Evolutionary conservation across 2,888 invertebrate genomes (phyloP), one percentile per base, ranked within the genome.

Genomic region (Tetragnatha montana): DNA sequence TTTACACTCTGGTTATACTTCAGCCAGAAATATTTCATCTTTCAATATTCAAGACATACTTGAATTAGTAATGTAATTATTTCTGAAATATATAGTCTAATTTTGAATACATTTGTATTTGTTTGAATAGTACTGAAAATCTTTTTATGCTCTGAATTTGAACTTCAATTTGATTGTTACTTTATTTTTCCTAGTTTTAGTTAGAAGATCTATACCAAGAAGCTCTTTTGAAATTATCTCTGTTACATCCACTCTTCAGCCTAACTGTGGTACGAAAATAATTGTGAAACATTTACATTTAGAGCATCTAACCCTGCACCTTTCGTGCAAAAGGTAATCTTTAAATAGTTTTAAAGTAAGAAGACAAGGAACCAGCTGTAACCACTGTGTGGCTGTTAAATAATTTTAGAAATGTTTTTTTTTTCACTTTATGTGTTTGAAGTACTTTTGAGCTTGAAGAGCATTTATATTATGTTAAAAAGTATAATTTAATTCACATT

Each of bases 241-340:
- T 17, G 81, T 89, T 51, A 81, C 89, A 60, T 85, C 89, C 51
- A 78, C 85, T 12, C 47, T 49, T 10, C 76, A 81, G 60, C 81
- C 80, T 73, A 85, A 69, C 35, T 85, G 12, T 49, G 19, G 71
- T 81, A 51, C 69, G 71, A 76, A 76, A 19, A 82, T 78, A 3
- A 69, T 88, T 22, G 51, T 88, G 19, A 82, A 88, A 19, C 75
- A 75, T 69, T 88, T 82, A 35, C 81, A 88, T 73, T 49, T 88
- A n/a, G 82, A 88, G 19, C 76, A 82, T 60, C 22, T 82, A 71
- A 19, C 35, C 70, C n/a, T 51, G 14, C 70, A 51, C 69, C 60
- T 82, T 8, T 71, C 68, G 82, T 88, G 87, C 35, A 47, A 21
- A 19, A 22, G 71, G 71, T 82, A 22, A 82, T 78, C 21, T 69